These are phyloP conservation scores for Pemphredon lugubris DNA, from an alignment of 2,888 invertebrate genomes.

Conservation along the genomic window DNA sequence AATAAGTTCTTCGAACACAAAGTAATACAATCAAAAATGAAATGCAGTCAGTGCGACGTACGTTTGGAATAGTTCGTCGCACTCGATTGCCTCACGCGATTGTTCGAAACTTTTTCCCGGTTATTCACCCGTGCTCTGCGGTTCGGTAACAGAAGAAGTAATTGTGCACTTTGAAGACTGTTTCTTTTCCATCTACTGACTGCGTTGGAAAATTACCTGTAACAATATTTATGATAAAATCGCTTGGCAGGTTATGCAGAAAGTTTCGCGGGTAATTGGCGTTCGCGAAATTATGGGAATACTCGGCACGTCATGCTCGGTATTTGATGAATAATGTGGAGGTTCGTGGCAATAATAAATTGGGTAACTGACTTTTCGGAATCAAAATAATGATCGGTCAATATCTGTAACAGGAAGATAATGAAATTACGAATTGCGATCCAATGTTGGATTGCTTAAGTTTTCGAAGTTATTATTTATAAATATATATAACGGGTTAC, in stretches of 20 bases:
- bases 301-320: constrained; percentile 26
- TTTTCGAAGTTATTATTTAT: too few species aligned
- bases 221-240: constrained; percentile 61
- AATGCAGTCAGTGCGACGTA: constrained; percentile 29
- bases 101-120: constrained; percentile 40
- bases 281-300: constrained; percentile 10
- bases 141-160: constrained; percentile 47
- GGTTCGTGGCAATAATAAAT: too few species aligned
- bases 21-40: constrained; percentile 40
- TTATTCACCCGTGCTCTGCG: constrained; percentile 38
- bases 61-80: constrained; percentile 28
- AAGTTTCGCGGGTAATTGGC: constrained; percentile 43
- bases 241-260: constrained; percentile 19
- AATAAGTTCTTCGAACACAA: too few species aligned
- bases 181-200: constrained; percentile 40
- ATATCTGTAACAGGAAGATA: too few species aligned
- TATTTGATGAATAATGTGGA: constrained; percentile 2
- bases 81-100: constrained; percentile 47
- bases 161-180: constrained; percentile 56
- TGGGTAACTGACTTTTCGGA: too few species aligned
- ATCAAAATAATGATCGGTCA: too few species aligned
- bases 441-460: too few species aligned
- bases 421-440: too few species aligned
- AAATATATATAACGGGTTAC: too few species aligned
- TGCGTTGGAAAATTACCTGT: constrained; percentile 40